phyloP scores from a whole-genome alignment of 2,113 vertebrate genomes.

The Hystrix cristata region DNA sequence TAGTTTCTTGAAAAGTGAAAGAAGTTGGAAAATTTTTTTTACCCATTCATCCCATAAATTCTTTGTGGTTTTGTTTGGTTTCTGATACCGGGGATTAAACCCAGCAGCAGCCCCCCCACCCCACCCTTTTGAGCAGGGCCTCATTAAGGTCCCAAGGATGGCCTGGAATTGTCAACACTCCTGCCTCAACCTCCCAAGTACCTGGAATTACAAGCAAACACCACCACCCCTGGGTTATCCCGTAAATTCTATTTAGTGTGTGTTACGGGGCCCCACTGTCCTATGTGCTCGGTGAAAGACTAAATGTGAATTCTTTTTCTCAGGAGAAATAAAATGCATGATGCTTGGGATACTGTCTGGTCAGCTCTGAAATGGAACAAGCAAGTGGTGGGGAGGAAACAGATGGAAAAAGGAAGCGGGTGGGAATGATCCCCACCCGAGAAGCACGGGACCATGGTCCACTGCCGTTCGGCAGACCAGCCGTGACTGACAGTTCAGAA shows the following conservation, averaged over 20 bases:
- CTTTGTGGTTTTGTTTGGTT: not conserved
- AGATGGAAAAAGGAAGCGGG: not conserved
- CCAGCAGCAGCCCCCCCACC: not conserved
- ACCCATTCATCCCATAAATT: not conserved
- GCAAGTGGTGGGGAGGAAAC: not conserved
- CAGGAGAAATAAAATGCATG: not conserved
- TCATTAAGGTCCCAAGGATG: not conserved
- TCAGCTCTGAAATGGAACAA: slow-evolving; percentile 1
- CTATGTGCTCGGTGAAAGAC: not conserved
- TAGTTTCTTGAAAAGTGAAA: slow-evolving; percentile 26
- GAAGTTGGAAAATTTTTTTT: not conserved
- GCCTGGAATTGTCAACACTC: not conserved
- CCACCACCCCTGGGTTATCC: not conserved
- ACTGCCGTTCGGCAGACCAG: not conserved
- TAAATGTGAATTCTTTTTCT: slow-evolving; percentile 21
- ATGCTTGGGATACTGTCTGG: not conserved
- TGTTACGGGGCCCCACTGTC: not conserved
- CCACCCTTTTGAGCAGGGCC: too few species aligned
- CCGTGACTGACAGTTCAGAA: slow-evolving; percentile 18
- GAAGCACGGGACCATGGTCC: not conserved
- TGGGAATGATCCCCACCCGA: not conserved
- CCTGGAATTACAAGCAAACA: not conserved
- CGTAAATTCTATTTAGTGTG: not conserved
- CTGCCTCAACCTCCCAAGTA: not conserved
- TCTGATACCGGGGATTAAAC: not conserved